Percentiles rank a stretch among this genome's conserved stretches.
phyloP scores from a whole-genome alignment of 1,140 invertebrate genomes.

The Drosophila nikananu region DNA sequence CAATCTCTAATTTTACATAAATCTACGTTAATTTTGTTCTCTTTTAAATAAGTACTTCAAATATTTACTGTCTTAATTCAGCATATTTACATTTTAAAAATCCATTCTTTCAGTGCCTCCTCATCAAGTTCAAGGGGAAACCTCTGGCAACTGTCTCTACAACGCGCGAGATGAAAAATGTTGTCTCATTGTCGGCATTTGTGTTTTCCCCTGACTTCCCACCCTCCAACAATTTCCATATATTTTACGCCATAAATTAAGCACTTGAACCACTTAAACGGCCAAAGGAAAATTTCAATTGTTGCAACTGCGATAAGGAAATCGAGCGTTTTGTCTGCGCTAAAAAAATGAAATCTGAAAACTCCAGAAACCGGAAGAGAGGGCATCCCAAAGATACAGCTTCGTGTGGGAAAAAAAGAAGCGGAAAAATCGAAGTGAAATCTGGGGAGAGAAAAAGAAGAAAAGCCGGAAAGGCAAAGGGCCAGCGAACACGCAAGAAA shows the following conservation, averaged over 20 bases:
- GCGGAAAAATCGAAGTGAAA: slow-evolving; percentile 9
- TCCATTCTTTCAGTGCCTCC: not conserved
- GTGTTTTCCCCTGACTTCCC: slow-evolving; percentile 57
- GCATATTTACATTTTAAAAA: no score
- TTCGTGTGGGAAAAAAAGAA: slow-evolving; percentile 56
- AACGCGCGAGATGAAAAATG: slow-evolving; percentile 60
- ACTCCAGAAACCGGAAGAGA: slow-evolving; percentile 68
- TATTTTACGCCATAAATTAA: slow-evolving; percentile 81
- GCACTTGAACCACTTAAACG: slow-evolving; percentile 72
- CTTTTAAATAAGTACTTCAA: no score
- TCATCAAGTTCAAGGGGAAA: slow-evolving; percentile 64
- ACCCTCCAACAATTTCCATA: slow-evolving; percentile 69
- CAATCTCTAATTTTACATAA: no score
- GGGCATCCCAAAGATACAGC: slow-evolving; percentile 30
- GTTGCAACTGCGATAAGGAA: slow-evolving; percentile 69
- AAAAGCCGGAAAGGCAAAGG: slow-evolving; percentile 36
- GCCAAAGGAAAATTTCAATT: slow-evolving; percentile 47
- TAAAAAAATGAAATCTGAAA: slow-evolving; percentile 27
- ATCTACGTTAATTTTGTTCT: no score
- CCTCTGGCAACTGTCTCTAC: not conserved
- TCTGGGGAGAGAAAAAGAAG: slow-evolving; percentile 38
- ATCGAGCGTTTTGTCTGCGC: slow-evolving; percentile 52
- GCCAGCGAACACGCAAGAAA: slow-evolving; percentile 69
- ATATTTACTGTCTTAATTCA: no score
- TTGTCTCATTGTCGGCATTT: slow-evolving; percentile 75